Evolutionary conservation across 2,888 invertebrate genomes (phyloP), one percentile per base, ranked within the genome.

Genomic region (Fragum sueziense): DNA sequence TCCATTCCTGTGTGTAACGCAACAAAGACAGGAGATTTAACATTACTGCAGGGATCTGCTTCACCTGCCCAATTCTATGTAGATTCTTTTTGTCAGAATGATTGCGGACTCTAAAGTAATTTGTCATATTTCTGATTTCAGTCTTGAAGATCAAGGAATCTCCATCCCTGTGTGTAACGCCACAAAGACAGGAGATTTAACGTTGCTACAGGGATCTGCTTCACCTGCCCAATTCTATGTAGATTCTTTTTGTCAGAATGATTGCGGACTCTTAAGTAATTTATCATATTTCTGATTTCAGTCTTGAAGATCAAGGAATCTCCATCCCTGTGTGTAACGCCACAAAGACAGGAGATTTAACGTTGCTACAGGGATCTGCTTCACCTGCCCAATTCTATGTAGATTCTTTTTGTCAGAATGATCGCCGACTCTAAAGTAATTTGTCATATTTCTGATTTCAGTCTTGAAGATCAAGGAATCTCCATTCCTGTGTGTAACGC

Each of bases 381-480:
- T 77, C 91, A 0, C 72, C 91, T 2, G 86, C 95, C 0, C 94
- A 95, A 93, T 96, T 96, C 93, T 96, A 95, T 92, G 96, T 96
- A 57, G n/a, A n/a, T n/a, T n/a, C n/a, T n/a, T n/a, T 95, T 95
- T 71, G 95, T 95, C 76, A 96, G 96, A 51, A 95, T 96, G 37
- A 92, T 96, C 68, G 94, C n/a, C n/a, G n/a, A n/a, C n/a, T n/a
- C n/a, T n/a, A n/a, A n/a, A n/a, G n/a, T n/a, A n/a, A n/a, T n/a
- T n/a, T n/a, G n/a, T n/a, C n/a, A n/a, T n/a, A n/a, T n/a, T n/a
- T n/a, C n/a, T n/a, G n/a, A n/a, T n/a, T n/a, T n/a, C 86, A 88
- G 88, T 41, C 77, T 88, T 51, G 85, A 88, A 31, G 79, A 82
- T 59, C 80, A 81, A 3, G 84, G 84, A 31, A 71, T 87, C 68